These are phyloP conservation scores for Pica pica DNA, from an alignment of 2,113 vertebrate species.

Conservation along the genomic window DNA sequence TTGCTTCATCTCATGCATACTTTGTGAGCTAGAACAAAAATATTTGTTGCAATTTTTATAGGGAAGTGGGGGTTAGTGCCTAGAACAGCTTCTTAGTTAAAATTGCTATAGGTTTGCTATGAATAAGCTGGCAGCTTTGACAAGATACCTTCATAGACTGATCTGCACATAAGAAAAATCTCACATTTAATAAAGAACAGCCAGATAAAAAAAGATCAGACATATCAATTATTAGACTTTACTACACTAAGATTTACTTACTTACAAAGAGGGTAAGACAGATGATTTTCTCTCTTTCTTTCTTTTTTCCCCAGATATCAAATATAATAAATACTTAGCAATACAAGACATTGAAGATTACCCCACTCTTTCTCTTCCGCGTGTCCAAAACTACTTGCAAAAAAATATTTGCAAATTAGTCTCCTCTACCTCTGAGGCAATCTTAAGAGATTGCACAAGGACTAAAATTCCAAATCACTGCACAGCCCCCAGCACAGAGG, in stretches of 20 bases:
- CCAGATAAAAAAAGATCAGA: conserved; percentile 3
- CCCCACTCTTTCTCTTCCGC: neutral
- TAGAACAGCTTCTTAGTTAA: neutral
- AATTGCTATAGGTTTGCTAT: neutral
- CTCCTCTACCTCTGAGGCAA: neutral
- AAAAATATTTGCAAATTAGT: neutral
- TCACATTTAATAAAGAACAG: conserved; percentile 17
- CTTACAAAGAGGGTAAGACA: neutral
- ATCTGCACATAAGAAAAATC: neutral
- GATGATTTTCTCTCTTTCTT: neutral
- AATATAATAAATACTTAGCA: neutral
- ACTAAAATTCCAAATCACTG: neutral
- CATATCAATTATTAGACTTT: conserved; percentile 48
- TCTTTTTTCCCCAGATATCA: neutral
- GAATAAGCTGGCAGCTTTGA: neutral
- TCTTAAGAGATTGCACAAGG: neutral
- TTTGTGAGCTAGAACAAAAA: neutral
- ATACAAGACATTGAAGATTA: neutral
- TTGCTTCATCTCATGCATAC: neutral
- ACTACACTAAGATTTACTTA: conserved; percentile 9
- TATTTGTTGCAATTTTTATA: neutral
- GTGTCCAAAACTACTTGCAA: neutral
- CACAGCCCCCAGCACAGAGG: neutral
- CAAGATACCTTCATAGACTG: neutral
- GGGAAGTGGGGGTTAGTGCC: neutral